Conservation (phyloP, 2,113 vertebrate species). For the Progne subis region DNA sequence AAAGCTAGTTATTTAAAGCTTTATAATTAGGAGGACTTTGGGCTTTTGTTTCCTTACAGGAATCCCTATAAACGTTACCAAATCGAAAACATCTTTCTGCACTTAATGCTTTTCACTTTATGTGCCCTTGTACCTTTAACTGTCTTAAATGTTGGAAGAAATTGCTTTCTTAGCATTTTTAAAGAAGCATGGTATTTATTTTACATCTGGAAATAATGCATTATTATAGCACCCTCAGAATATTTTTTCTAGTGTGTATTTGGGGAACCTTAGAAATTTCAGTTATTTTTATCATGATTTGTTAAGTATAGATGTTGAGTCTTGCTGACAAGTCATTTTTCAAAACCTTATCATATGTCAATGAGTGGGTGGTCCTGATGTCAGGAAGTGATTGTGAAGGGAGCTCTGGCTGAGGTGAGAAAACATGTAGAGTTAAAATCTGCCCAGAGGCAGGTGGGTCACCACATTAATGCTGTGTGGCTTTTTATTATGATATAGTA, state of each 20-base stretch:
- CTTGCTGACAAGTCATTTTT: conserved; percentile 49
- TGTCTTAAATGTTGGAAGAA: conserved; percentile 19
- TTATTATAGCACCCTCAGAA: neutral
- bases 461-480: neutral
- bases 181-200: conserved; percentile 5
- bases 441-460: conserved; percentile 9
- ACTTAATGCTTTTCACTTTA: neutral
- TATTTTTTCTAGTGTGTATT: neutral
- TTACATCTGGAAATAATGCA: conserved; percentile 58
- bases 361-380: conserved; percentile 24
- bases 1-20: neutral
- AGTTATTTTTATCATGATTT: conserved; percentile 29
- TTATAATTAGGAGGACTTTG: neutral
- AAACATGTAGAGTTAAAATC: neutral
- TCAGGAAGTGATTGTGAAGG: neutral
- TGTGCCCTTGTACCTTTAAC: neutral
- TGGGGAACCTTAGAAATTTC: conserved; percentile 26
- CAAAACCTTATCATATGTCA: conserved; percentile 34
- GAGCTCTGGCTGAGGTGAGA: neutral
- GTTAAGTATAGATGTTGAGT: conserved; percentile 27
- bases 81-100: neutral
- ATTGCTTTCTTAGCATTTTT: conserved; percentile 26
- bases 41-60: neutral
- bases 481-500: conserved; percentile 2
- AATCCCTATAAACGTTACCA: neutral